These are phyloP conservation scores for Stratiolaelaps scimitus DNA, from an alignment of 1,140 invertebrate genomes.

Conservation along the genomic window DNA sequence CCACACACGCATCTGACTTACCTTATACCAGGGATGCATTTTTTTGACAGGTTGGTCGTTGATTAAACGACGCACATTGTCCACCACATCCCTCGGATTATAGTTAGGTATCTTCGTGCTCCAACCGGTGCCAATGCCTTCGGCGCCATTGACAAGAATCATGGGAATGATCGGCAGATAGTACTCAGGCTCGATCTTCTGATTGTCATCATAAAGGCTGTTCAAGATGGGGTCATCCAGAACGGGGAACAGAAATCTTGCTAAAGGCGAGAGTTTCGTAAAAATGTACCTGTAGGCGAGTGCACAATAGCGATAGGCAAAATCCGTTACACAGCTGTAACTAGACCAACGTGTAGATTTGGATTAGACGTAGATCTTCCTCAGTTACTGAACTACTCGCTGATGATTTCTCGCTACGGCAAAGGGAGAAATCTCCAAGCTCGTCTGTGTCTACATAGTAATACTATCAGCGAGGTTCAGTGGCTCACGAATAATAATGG, in stretches of 20 bases:
- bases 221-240: constrained; percentile 46
- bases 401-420: too few species aligned
- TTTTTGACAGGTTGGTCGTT: constrained; percentile 40
- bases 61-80: constrained; percentile 45
- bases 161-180: constrained; percentile 49
- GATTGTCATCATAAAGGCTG: constrained; percentile 46
- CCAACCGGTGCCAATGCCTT: constrained; percentile 47
- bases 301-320: background rate
- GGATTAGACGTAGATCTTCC: too few species aligned
- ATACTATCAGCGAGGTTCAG: too few species aligned
- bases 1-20: too few species aligned
- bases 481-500: too few species aligned
- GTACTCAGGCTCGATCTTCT: constrained; percentile 46
- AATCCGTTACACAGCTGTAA: too few species aligned
- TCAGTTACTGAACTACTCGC: too few species aligned
- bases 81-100: constrained; percentile 45
- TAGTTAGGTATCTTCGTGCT: constrained; percentile 49
- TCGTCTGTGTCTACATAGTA: too few species aligned
- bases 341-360: too few species aligned
- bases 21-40: constrained; percentile 9
- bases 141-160: constrained; percentile 48
- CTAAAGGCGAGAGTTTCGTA: constrained; percentile 41
- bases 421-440: too few species aligned
- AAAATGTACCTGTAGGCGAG: constrained; percentile 46
- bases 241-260: constrained; percentile 43